These are phyloP conservation scores for Lithosia quadra DNA, from an alignment of 2,888 invertebrate genomes.

Conservation along the genomic window DNA sequence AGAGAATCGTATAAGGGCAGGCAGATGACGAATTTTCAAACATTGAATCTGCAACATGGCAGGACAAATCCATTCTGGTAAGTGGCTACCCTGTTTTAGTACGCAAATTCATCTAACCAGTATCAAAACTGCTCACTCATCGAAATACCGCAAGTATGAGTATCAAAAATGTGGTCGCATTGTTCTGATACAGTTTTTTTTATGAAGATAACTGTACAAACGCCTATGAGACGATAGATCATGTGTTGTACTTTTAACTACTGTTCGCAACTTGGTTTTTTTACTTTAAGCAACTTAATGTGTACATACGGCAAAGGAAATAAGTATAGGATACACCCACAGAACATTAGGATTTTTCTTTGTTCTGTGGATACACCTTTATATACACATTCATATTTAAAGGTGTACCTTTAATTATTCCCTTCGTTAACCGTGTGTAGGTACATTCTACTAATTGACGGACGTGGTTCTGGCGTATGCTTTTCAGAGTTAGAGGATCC, in stretches of 20 bases:
- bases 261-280: constrained; percentile 4
- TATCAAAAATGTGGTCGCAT: constrained; percentile 63
- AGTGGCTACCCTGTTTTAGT: not conserved
- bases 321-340: not conserved
- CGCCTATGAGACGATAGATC: constrained; percentile 36
- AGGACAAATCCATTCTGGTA: not conserved
- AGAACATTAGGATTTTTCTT: too few relatives aligned
- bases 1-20: not conserved
- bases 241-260: constrained; percentile 10
- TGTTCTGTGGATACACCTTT: too few relatives aligned
- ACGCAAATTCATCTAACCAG: constrained; percentile 26
- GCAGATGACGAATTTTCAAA: not conserved
- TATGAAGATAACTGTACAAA: constrained; percentile 55
- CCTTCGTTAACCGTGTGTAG: too few relatives aligned
- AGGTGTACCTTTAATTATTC: too few relatives aligned
- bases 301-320: not conserved
- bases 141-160: constrained; percentile 66
- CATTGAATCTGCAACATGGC: not conserved
- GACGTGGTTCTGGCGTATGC: too few relatives aligned
- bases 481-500: too few relatives aligned
- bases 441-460: too few relatives aligned
- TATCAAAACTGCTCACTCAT: constrained; percentile 56
- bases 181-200: constrained; percentile 48
- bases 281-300: not conserved
- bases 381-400: too few relatives aligned